A percentile compares a stretch with the other conserved stretches of the same genome.
phyloP scores from a whole-genome alignment of 2,888 invertebrate species.

The Choreutis nemorana region DNA sequence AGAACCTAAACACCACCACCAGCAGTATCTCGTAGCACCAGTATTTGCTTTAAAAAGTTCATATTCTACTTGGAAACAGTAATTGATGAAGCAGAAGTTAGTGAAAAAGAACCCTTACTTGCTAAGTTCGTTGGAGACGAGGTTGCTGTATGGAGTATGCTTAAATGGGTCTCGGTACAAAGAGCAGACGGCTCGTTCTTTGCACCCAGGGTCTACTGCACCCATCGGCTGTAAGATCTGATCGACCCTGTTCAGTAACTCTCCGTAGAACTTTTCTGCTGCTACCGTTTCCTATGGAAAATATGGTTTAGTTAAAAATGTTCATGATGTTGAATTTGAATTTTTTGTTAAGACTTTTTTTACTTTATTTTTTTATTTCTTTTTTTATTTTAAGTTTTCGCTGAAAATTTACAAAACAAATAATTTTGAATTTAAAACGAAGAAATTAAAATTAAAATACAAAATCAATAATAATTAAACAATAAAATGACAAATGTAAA shows the following conservation, averaged over 20 bases:
- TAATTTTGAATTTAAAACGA: no score
- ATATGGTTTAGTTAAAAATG: background rate
- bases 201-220: conserved; percentile 75
- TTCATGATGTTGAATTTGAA: no score
- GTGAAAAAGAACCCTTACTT: conserved; percentile 68
- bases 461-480: no score
- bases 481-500: no score
- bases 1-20: no score
- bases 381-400: no score
- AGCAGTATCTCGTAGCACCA: no score
- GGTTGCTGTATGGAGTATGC: conserved; percentile 87
- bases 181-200: conserved; percentile 82
- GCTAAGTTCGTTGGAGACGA: conserved; percentile 86
- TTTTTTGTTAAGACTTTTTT: no score
- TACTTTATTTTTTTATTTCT: no score
- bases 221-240: conserved; percentile 75
- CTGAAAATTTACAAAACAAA: no score
- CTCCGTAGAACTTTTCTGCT: conserved; percentile 75
- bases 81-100: background rate
- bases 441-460: no score
- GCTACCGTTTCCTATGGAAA: conserved; percentile 45
- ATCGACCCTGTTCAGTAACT: conserved; percentile 80
- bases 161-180: conserved; percentile 84
- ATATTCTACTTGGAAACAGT: background rate
- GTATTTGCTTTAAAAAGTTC: background rate